Evolutionary conservation across 2,797 vertebrate genomes (phyloP).

Genomic region (Dendrocincla tyrannina): DNA sequence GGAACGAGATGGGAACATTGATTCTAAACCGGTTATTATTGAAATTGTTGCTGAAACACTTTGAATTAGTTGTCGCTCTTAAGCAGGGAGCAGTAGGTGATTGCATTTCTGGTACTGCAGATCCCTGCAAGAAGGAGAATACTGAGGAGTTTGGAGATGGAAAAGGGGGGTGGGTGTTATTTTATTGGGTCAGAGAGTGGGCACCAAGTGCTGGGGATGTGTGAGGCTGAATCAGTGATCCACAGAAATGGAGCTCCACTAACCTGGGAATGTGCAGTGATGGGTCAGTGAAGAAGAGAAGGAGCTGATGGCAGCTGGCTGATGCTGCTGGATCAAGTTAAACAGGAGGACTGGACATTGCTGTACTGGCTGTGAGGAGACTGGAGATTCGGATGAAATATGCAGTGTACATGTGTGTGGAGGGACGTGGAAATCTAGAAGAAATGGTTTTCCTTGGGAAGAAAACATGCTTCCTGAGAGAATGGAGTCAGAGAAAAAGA

Average conservation of each 20-base stretch:
- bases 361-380: not conserved
- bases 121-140: slow-evolving; percentile 18
- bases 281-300: slow-evolving; percentile 54
- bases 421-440: slow-evolving; percentile 39
- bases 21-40: slow-evolving; percentile 3
- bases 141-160: slow-evolving; percentile 25
- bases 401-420: not conserved
- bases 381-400: not conserved
- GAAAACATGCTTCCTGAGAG: not conserved
- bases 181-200: slow-evolving; percentile 33
- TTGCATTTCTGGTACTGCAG: slow-evolving; percentile 46
- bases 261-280: slow-evolving; percentile 36
- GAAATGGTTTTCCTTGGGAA: not conserved
- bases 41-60: slow-evolving; percentile 47
- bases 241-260: slow-evolving; percentile 2
- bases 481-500: not conserved
- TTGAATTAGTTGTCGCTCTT: slow-evolving; percentile 67
- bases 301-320: slow-evolving; percentile 40
- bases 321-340: slow-evolving; percentile 30
- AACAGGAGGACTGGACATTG: not conserved
- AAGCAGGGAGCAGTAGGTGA: slow-evolving; percentile 9
- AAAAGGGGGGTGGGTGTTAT: not conserved
- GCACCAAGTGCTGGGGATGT: slow-evolving; percentile 32
- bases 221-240: slow-evolving; percentile 2
- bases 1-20: not conserved